A percentile compares a stretch with the other conserved stretches of the same genome.
phyloP scores from a whole-genome alignment of 2,797 vertebrate species.

The Kryptopterus vitreolus region DNA sequence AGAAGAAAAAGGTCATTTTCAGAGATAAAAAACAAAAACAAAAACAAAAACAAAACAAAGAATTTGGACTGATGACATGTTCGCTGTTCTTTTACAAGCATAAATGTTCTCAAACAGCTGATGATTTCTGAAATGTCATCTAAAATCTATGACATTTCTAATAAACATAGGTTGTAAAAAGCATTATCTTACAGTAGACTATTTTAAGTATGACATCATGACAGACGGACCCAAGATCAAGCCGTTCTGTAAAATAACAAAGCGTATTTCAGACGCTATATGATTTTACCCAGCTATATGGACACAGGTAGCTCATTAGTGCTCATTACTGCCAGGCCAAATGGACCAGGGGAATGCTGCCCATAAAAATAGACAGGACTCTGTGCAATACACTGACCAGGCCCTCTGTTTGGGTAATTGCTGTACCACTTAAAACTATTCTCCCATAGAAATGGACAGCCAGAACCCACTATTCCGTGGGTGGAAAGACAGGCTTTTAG shows the following conservation, averaged over 20 bases:
- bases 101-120: not conserved
- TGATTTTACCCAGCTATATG: constrained; percentile 67
- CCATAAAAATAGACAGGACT: constrained; percentile 58
- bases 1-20: no score
- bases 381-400: constrained; percentile 49
- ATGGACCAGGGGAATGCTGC: constrained; percentile 66
- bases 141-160: no score
- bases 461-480: constrained; percentile 42
- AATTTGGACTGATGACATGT: not conserved
- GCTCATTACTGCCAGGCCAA: constrained; percentile 75
- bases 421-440: constrained; percentile 56
- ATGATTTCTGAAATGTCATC: no score
- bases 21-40: no score
- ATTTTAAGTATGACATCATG: constrained; percentile 10
- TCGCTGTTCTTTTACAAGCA: not conserved
- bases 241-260: constrained; percentile 43
- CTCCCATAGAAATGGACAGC: constrained; percentile 51
- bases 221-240: constrained; percentile 30
- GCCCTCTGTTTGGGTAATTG: constrained; percentile 54
- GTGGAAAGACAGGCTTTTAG: constrained; percentile 24
- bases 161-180: constrained; percentile 8
- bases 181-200: not conserved
- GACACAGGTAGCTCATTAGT: constrained; percentile 72
- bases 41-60: no score
- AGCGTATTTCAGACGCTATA: constrained; percentile 55